A percentile compares a stretch with the other conserved stretches of the same genome.
These are phyloP conservation scores for Phylloscopus trochilus DNA, from an alignment of 2,113 vertebrate genomes.

Conservation along the genomic window DNA sequence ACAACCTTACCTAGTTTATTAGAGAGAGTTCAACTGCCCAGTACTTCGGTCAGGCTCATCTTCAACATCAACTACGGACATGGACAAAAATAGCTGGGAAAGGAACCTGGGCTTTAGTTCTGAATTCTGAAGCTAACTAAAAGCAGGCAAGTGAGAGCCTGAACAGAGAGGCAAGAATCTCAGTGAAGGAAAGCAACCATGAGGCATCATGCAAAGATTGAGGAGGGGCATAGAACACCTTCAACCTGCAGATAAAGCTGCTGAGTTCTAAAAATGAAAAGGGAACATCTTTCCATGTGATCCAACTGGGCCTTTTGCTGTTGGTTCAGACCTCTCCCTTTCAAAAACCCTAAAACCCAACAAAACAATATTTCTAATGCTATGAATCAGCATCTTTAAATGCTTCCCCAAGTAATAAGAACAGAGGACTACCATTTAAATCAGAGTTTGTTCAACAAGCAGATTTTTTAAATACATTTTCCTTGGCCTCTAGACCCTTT, in stretches of 20 bases:
- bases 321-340: neutral
- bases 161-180: neutral
- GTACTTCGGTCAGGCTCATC: neutral
- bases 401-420: neutral
- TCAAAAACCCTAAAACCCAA: neutral
- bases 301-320: neutral
- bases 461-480: neutral
- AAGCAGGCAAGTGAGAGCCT: neutral
- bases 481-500: neutral
- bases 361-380: neutral
- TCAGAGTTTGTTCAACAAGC: neutral
- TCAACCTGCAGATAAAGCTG: neutral
- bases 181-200: neutral
- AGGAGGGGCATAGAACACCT: neutral
- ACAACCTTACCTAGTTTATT: neutral
- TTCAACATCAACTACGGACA: neutral
- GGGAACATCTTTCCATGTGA: neutral
- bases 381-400: neutral
- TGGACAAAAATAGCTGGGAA: neutral
- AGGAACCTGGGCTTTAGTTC: neutral
- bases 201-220: neutral
- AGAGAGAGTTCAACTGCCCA: neutral
- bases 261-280: neutral
- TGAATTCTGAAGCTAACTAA: neutral
- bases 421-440: neutral